phyloP scores from a whole-genome alignment of 2,797 vertebrate genomes.

The Falco cherrug region DNA sequence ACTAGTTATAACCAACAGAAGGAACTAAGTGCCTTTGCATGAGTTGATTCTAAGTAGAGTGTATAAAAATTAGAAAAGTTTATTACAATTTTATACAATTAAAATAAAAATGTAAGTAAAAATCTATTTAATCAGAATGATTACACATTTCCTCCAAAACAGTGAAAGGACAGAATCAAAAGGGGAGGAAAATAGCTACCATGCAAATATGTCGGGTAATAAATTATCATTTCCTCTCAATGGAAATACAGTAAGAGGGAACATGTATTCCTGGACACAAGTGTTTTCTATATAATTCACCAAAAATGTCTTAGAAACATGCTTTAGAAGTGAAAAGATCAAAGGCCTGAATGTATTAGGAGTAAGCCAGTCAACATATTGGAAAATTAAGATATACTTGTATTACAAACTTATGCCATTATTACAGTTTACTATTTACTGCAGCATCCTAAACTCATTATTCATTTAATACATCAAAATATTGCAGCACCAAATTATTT shows the following conservation, averaged over 20 bases:
- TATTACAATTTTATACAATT: background rate
- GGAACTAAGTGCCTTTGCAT: background rate
- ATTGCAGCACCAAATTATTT: background rate
- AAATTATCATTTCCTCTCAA: background rate
- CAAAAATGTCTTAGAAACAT: background rate
- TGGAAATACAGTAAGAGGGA: background rate
- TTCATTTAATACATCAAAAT: background rate
- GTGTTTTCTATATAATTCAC: background rate
- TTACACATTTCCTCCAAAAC: background rate
- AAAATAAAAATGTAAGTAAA: background rate
- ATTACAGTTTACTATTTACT: background rate
- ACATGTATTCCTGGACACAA: background rate
- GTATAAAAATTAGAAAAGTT: background rate
- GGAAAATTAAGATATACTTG: background rate
- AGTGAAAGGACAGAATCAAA: background rate
- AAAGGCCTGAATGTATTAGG: background rate
- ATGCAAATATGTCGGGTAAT: background rate
- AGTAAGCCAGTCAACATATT: background rate
- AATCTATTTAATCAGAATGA: background rate
- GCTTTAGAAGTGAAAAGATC: background rate
- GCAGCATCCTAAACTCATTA: background rate
- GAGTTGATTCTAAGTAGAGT: background rate
- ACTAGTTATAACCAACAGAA: accelerated
- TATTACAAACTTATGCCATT: background rate
- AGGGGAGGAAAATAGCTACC: background rate